phyloP scores from a whole-genome alignment of 2,888 invertebrate species.

The Standfussiana lucernea region DNA sequence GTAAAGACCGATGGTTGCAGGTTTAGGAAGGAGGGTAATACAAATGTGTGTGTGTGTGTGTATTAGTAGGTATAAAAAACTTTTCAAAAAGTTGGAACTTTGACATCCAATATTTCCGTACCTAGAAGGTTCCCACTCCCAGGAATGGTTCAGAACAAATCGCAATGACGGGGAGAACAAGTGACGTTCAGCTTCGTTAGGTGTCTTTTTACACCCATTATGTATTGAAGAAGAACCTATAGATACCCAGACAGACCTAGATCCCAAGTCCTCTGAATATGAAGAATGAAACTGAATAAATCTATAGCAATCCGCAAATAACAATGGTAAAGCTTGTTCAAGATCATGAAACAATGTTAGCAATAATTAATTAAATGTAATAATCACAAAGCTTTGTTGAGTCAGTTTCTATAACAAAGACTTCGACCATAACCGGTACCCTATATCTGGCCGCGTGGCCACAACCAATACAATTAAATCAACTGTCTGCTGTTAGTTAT shows the following conservation, averaged over 20 bases:
- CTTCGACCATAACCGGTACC: background rate
- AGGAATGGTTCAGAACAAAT: background rate
- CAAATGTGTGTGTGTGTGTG: too few species aligned
- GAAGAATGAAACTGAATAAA: background rate
- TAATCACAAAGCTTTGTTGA: background rate
- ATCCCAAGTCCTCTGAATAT: background rate
- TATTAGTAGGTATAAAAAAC: too few species aligned
- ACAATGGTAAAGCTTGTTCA: background rate
- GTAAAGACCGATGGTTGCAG: background rate
- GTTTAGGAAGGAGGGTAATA: background rate
- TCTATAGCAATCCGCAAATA: background rate
- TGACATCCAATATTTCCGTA: background rate
- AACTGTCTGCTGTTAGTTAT: background rate
- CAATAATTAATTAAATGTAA: background rate
- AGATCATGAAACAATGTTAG: background rate
- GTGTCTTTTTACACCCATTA: background rate
- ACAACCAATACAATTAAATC: background rate
- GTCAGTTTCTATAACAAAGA: background rate
- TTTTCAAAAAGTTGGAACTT: too few species aligned
- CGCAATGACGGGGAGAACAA: background rate
- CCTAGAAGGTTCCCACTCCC: background rate
- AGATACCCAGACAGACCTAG: background rate
- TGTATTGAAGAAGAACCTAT: background rate
- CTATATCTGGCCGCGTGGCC: too few species aligned
- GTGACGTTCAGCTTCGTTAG: background rate